Base-by-base conservation (phyloP, 2,113 vertebrate species). In the Pelodiscus sinensis region DNA sequence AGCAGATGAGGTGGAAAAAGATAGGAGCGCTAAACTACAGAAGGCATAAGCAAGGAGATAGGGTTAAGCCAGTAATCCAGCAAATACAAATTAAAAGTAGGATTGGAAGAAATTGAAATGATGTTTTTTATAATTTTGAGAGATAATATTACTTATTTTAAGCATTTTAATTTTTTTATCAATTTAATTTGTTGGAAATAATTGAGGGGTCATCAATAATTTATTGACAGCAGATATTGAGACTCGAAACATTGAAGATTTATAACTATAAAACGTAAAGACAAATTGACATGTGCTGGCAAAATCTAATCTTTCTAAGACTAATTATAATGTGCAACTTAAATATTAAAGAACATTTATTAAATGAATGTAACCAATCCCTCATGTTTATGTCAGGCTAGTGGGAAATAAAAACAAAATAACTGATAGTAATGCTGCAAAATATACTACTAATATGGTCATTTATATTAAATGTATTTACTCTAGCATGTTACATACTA, bases 401-500 rank as follows among this genome's bases (percentile, higher is more conserved):
- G 84, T 7, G 60, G 65, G 25, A 68, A 50, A 55, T 27, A 35
- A 38, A 89, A 93, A 85, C 56, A 31, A 62, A 77, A 90, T 75
- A 91, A 88, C 75, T 57, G 38, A 8, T 58, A 87, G 86, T 86
- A 86, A 94, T 87, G 89, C 93, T 90, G 85, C 81, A 86, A 87
- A 91, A 51, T 12, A 38, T n/a, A 4, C 24, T 50, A 68, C 77
- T 86, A 94, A 29, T 80, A 56, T 22, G 80, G 78, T 50, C 80
- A 31, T 27, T 75, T 16, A 0, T 14, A 8, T 8, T 71, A 8
- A 82, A 50, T 44, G 56, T 57, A 35, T 27, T 9, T 60, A 38
- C 31, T 24, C 9, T 4, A 15, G 38, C 44, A 13, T 21, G 31
- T 21, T 50, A 58, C 2, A 58, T 2, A 22, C 25, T 78, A 82